Evolutionary conservation across 2,888 invertebrate species (phyloP).

Genomic region (Lepidonotus clava): DNA sequence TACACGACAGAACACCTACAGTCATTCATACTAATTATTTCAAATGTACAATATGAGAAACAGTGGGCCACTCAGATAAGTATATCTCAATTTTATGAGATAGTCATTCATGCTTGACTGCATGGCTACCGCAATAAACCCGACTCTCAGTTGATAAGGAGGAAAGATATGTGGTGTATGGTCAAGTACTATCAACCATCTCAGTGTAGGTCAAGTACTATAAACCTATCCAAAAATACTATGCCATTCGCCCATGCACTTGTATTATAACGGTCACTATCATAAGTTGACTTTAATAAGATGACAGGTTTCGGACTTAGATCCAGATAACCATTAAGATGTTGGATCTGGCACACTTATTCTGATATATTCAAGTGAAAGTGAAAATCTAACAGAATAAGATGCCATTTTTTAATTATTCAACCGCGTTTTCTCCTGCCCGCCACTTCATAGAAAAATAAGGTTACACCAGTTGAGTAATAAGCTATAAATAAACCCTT

Average conservation of each 20-base stretch:
- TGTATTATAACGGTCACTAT: too few species aligned
- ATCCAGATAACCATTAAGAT: background rate
- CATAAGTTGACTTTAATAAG: too few species aligned
- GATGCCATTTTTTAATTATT: background rate
- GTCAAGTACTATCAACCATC: too few species aligned
- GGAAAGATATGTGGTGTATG: conserved; percentile 4
- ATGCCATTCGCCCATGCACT: background rate
- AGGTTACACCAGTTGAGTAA: background rate
- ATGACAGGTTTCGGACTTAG: background rate
- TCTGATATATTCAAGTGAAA: background rate
- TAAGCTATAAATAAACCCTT: background rate
- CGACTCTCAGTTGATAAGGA: background rate
- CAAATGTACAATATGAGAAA: conserved; percentile 3
- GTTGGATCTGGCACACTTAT: background rate
- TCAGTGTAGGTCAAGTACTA: background rate
- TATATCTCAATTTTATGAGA: background rate
- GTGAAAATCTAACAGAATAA: background rate
- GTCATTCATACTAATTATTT: background rate
- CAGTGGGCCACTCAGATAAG: background rate
- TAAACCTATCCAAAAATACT: background rate
- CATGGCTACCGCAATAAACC: background rate
- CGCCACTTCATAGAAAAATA: conserved; percentile 24
- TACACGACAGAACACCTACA: background rate
- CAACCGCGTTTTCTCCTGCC: background rate
- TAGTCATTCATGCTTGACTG: background rate